A percentile compares a stretch with the other conserved stretches of the same genome.
Conservation (phyloP, 1,140 invertebrate genomes). For the Neotoxoptera formosana region DNA sequence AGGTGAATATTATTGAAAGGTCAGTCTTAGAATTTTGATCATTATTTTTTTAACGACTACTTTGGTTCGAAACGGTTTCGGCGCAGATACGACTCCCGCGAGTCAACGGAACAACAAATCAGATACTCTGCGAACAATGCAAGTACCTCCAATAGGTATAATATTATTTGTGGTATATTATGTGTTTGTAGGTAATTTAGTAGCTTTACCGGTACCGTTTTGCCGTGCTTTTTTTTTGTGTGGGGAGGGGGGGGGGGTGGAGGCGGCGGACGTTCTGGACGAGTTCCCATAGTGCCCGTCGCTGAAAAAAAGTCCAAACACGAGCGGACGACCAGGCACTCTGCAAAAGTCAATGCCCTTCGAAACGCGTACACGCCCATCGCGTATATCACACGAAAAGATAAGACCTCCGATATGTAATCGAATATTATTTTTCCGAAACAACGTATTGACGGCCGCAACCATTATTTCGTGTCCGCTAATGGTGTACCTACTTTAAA, state of each 20-base stretch:
- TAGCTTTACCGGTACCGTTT: neutral
- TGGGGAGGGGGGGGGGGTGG: too few species aligned
- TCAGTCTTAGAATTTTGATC: too few species aligned
- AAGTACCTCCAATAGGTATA: too few species aligned
- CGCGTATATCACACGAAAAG: neutral
- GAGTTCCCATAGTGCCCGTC: slow-evolving; percentile 11
- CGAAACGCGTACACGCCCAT: neutral
- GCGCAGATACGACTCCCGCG: too few species aligned
- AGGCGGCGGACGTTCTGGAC: neutral
- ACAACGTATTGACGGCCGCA: neutral
- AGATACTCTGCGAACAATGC: too few species aligned
- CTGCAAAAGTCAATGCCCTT: neutral
- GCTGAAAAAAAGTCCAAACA: neutral
- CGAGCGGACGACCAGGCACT: neutral
- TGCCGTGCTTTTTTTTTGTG: too few species aligned
- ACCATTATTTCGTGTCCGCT: too few species aligned
- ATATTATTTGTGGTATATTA: too few species aligned
- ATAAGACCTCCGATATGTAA: neutral
- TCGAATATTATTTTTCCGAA: neutral
- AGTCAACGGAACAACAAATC: too few species aligned
- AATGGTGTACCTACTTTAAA: neutral
- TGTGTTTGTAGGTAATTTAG: neutral
- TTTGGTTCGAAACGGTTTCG: too few species aligned
- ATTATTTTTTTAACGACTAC: too few species aligned
- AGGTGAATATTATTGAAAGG: too few species aligned